A percentile compares a stretch with the other conserved stretches of the same genome.
These are phyloP conservation scores for Gavialis gangeticus DNA, from an alignment of 2,113 vertebrate genomes.

Conservation along the genomic window DNA sequence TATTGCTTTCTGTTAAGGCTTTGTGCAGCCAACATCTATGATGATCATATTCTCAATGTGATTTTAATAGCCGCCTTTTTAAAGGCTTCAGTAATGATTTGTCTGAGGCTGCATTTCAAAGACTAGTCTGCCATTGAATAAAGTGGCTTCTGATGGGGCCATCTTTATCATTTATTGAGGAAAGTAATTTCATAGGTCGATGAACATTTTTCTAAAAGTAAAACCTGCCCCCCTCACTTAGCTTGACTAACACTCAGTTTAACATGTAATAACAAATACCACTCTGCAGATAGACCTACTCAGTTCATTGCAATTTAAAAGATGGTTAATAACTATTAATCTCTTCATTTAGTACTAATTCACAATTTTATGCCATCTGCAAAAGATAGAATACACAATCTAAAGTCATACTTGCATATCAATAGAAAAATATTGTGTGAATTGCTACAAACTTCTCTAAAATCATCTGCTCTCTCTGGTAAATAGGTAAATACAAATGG, in stretches of 20 bases:
- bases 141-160: neutral
- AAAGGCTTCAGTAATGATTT: neutral
- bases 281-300: neutral
- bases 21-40: neutral
- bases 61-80: neutral
- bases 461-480: neutral
- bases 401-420: neutral
- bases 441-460: neutral
- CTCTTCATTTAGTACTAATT: neutral
- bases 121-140: neutral
- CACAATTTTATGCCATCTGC: fast-evolving
- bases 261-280: neutral
- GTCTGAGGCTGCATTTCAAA: neutral
- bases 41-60: neutral
- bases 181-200: neutral
- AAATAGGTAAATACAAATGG: neutral
- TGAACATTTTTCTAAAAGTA: neutral
- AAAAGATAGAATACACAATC: neutral
- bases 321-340: neutral
- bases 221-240: neutral
- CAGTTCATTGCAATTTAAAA: neutral
- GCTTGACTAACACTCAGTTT: neutral
- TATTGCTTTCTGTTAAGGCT: neutral
- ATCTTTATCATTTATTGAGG: neutral
- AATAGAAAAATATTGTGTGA: neutral